Conservation (phyloP, 2,797 vertebrate genomes). For the Kryptolebias ocellatus region DNA sequence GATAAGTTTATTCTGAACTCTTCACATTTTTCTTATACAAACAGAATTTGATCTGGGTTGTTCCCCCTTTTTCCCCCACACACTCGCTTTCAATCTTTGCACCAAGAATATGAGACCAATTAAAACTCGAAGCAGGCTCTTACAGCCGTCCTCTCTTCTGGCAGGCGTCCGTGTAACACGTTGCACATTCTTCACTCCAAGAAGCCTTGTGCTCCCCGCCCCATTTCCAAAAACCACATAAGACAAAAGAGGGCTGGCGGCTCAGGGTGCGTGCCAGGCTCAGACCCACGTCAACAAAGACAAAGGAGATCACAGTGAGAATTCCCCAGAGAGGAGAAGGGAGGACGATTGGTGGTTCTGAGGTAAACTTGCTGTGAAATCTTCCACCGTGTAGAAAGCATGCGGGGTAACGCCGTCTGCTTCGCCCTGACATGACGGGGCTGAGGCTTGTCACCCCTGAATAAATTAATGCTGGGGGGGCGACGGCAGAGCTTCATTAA, state of each 20-base stretch:
- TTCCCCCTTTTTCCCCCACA: not conserved
- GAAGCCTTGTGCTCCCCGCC: slow-evolving; percentile 33
- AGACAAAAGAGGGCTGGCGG: slow-evolving; percentile 52
- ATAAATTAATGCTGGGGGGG: slow-evolving; percentile 23
- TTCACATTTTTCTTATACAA: slow-evolving; percentile 14
- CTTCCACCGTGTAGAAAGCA: slow-evolving; percentile 31
- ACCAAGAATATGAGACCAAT: slow-evolving; percentile 70
- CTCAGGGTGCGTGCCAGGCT: slow-evolving; percentile 43
- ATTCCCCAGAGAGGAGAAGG: slow-evolving; percentile 50
- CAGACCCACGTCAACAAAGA: slow-evolving; percentile 52
- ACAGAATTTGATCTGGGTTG: slow-evolving; percentile 5
- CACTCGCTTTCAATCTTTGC: slow-evolving; percentile 36
- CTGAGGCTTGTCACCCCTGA: slow-evolving; percentile 59
- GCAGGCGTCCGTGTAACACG: slow-evolving; percentile 52
- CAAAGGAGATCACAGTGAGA: slow-evolving; percentile 59
- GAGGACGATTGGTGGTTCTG: slow-evolving; percentile 37
- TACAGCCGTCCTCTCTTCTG: slow-evolving; percentile 40
- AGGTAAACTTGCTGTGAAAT: slow-evolving; percentile 69
- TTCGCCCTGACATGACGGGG: slow-evolving; percentile 45
- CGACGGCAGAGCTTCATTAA: slow-evolving; percentile 46
- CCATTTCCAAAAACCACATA: slow-evolving; percentile 34
- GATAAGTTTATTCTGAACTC: slow-evolving; percentile 17
- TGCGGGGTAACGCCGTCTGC: slow-evolving; percentile 38
- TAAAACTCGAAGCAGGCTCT: slow-evolving; percentile 54
- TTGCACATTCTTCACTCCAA: slow-evolving; percentile 63